Conservation (phyloP, 2,113 vertebrate genomes). For the Pseudorasbora parva region DNA sequence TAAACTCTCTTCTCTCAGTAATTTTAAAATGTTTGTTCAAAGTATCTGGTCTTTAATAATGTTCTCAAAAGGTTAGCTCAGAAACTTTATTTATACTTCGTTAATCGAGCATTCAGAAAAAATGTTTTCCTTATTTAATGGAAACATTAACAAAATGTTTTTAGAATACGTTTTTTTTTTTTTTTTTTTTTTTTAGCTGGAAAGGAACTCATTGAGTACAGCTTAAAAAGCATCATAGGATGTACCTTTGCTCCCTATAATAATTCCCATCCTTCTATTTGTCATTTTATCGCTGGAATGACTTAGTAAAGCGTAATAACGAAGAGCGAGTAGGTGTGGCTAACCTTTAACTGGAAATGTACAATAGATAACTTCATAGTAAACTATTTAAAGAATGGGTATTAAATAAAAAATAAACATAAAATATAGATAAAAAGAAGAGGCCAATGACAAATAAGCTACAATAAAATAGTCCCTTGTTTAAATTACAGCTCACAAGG, state of each 20-base stretch:
- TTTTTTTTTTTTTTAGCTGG: too few species aligned
- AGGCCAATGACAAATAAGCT: not conserved
- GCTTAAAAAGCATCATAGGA: not conserved
- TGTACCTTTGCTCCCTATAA: slow-evolving; percentile 1
- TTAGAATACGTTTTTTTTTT: too few species aligned
- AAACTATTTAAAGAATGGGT: not conserved
- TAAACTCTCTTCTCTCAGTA: too few species aligned
- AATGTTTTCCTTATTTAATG: too few species aligned
- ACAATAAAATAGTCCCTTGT: not conserved
- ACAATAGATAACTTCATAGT: not conserved
- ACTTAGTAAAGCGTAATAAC: not conserved
- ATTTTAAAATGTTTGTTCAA: too few species aligned
- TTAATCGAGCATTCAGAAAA: too few species aligned
- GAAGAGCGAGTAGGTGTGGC: not conserved
- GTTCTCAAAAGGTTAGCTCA: too few species aligned
- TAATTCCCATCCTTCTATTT: not conserved
- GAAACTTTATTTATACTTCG: too few species aligned
- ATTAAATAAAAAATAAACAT: not conserved
- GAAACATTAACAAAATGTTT: too few species aligned
- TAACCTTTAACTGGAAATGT: not conserved
- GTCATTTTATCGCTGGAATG: not conserved
- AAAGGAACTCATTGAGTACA: not conserved
- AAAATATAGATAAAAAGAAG: not conserved
- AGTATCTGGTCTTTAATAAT: too few species aligned
- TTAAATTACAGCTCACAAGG: not conserved